phyloP scores from a whole-genome alignment of 2,797 vertebrate genomes.

The Clamator glandarius region DNA sequence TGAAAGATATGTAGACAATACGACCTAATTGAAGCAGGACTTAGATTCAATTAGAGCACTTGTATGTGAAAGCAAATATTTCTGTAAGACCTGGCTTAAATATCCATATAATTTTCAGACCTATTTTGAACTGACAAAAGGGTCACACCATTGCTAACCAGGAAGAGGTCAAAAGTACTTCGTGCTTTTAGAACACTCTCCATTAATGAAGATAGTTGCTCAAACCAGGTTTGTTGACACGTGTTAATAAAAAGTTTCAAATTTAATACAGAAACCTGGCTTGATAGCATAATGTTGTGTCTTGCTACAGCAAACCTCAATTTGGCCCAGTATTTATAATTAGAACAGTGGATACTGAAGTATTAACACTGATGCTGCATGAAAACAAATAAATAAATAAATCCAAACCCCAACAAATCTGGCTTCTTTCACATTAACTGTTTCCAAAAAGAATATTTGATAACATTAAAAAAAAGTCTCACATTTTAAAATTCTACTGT shows the following conservation, averaged over 20 bases:
- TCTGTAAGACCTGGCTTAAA: not conserved
- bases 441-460: not conserved
- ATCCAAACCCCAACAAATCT: not conserved
- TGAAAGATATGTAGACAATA: not conserved
- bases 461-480: not conserved
- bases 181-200: not conserved
- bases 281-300: not conserved
- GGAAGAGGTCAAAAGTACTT: not conserved
- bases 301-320: not conserved
- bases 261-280: not conserved
- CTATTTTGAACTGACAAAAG: not conserved
- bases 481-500: not conserved
- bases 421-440: not conserved
- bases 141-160: not conserved
- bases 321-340: not conserved
- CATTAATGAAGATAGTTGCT: not conserved
- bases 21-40: not conserved
- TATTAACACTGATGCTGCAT: not conserved
- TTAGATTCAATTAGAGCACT: not conserved
- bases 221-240: not conserved
- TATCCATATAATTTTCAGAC: not conserved
- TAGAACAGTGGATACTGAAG: not conserved
- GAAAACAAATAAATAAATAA: not conserved
- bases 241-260: not conserved
- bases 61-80: not conserved